These are phyloP conservation scores for Agrotis ipsilon DNA, from an alignment of 2,888 invertebrate genomes.

Conservation along the genomic window DNA sequence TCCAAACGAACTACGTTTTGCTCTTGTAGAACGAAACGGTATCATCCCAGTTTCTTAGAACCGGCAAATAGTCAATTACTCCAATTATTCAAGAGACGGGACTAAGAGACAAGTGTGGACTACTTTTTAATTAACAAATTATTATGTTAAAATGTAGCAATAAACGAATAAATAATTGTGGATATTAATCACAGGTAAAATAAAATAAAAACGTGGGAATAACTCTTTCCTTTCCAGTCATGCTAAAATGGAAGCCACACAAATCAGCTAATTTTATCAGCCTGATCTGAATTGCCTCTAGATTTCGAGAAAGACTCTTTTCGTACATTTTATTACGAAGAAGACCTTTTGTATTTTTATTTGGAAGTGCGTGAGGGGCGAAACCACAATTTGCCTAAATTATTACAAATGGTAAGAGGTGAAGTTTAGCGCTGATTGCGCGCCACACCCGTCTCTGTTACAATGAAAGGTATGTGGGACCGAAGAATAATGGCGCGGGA, in stretches of 20 bases:
- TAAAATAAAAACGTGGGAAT: too few species aligned
- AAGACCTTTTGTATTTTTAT: conserved; percentile 27
- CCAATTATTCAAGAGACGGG: neutral
- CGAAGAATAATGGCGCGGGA: conserved; percentile 48
- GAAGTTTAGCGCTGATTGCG: conserved; percentile 49
- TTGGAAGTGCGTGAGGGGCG: conserved; percentile 28
- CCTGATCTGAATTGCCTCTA: neutral
- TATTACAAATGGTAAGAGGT: conserved; percentile 45
- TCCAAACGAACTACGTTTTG: neutral
- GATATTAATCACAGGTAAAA: neutral
- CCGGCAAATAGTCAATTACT: conserved; percentile 10
- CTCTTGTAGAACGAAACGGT: conserved; percentile 12
- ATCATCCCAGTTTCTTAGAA: conserved; percentile 34
- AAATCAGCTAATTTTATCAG: neutral
- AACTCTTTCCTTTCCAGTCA: too few species aligned
- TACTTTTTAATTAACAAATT: neutral
- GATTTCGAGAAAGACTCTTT: neutral
- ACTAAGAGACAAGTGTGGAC: neutral
- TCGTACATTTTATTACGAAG: neutral
- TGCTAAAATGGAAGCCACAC: neutral
- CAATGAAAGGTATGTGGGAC: conserved; percentile 49
- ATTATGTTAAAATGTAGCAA: neutral
- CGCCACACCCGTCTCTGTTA: conserved; percentile 48
- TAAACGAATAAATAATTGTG: neutral
- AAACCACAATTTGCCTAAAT: conserved; percentile 45